Evolutionary conservation across 2,797 vertebrate genomes (phyloP).

Genomic region (Echeneis naucrates): DNA sequence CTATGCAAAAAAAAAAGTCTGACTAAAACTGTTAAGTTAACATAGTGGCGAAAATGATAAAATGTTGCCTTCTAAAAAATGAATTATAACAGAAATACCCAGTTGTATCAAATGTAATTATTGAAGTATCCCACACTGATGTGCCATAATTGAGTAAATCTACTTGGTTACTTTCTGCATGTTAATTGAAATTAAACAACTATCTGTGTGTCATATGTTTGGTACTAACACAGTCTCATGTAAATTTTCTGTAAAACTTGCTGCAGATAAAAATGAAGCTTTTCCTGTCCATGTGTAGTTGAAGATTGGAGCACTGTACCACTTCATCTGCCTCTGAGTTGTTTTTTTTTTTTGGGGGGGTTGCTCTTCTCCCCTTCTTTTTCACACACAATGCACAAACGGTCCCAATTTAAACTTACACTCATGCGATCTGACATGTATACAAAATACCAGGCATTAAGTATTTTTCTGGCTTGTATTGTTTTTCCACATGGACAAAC

Average conservation of each 20-base stretch:
- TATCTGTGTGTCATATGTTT: slow-evolving; percentile 9
- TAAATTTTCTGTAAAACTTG: slow-evolving; percentile 5
- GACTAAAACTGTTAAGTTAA: not conserved
- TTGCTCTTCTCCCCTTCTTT: slow-evolving; percentile 37
- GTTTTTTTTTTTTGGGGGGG: not conserved
- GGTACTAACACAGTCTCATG: slow-evolving; percentile 1
- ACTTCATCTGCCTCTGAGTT: slow-evolving; percentile 30
- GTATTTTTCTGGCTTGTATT: slow-evolving; percentile 80
- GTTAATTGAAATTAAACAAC: slow-evolving; percentile 8
- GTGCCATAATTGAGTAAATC: not conserved
- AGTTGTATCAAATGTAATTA: not conserved
- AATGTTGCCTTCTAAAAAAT: not conserved
- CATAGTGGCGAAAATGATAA: not conserved
- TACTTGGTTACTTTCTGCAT: not conserved
- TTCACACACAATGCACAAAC: slow-evolving; percentile 73
- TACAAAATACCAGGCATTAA: slow-evolving; percentile 83
- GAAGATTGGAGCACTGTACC: slow-evolving; percentile 18
- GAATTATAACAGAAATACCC: not conserved
- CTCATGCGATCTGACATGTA: slow-evolving; percentile 84
- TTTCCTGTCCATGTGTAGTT: slow-evolving; percentile 18
- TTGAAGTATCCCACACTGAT: not conserved
- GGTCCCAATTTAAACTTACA: slow-evolving; percentile 80
- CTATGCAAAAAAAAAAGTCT: too few relatives aligned
- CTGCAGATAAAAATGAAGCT: slow-evolving; percentile 35
- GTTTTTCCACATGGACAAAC: slow-evolving; percentile 85